Conservation (phyloP, 2,113 vertebrate species). For the Fulmarus glacialis region DNA sequence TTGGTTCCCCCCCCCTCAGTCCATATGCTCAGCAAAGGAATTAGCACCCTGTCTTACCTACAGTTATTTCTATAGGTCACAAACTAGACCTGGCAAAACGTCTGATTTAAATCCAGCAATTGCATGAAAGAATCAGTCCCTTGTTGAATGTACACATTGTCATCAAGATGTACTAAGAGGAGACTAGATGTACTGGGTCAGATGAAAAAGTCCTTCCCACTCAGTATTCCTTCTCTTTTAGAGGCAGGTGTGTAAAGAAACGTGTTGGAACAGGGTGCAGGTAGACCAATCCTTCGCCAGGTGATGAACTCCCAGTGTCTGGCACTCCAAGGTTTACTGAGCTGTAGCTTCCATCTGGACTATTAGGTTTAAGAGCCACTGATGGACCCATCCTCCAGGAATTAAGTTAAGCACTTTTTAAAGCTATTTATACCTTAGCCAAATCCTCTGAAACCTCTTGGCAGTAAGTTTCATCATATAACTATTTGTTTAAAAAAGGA, state of each 20-base stretch:
- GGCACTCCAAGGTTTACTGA: not conserved
- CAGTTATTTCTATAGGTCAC: too few species aligned
- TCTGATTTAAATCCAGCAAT: not conserved
- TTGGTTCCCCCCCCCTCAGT: too few species aligned
- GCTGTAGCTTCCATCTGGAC: not conserved
- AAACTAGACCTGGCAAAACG: too few species aligned
- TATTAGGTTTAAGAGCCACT: not conserved
- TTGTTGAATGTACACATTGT: not conserved
- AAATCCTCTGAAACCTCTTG: not conserved
- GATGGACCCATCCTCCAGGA: not conserved
- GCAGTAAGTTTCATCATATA: not conserved
- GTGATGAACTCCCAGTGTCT: not conserved
- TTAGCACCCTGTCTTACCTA: too few species aligned
- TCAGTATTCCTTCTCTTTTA: not conserved
- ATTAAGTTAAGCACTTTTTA: not conserved
- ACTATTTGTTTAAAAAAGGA: not conserved
- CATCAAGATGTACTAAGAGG: not conserved
- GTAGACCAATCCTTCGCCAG: not conserved
- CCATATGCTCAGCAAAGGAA: too few species aligned
- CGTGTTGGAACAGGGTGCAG: not conserved
- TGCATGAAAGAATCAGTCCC: not conserved
- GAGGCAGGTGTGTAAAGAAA: not conserved
- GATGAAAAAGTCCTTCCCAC: not conserved
- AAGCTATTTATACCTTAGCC: not conserved
- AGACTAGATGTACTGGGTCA: not conserved